Percentiles rank a stretch among this genome's conserved stretches.
These are phyloP conservation scores for Embidobia sp. DNA, from an alignment of 2,888 invertebrate genomes.

Conservation along the genomic window DNA sequence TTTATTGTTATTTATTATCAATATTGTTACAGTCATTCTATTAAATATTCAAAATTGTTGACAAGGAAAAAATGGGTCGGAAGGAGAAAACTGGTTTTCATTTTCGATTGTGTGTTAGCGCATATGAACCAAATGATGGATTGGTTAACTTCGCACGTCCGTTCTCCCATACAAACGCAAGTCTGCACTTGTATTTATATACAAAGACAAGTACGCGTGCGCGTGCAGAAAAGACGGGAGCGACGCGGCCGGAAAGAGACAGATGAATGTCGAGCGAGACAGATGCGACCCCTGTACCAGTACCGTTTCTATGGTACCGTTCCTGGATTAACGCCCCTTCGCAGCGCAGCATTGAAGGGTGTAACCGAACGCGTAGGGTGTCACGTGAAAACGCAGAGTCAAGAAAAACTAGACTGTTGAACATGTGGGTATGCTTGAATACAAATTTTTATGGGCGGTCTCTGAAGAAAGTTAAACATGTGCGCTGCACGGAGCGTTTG, in stretches of 20 bases:
- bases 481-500: too few relatives aligned
- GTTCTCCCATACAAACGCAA: slow-evolving; percentile 36
- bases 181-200: slow-evolving; percentile 49
- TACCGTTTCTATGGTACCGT: slow-evolving; percentile 81
- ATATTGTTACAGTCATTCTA: too few relatives aligned
- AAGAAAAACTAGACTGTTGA: slow-evolving; percentile 58
- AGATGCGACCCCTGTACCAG: slow-evolving; percentile 72
- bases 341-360: slow-evolving; percentile 70
- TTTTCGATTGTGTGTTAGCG: too few relatives aligned
- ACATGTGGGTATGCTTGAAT: slow-evolving; percentile 42
- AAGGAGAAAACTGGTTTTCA: too few relatives aligned
- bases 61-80: too few relatives aligned
- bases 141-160: slow-evolving; percentile 27
- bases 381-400: slow-evolving; percentile 60
- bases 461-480: slow-evolving; percentile 30
- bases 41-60: too few relatives aligned
- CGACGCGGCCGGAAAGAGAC: slow-evolving; percentile 49
- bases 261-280: slow-evolving; percentile 48
- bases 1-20: too few relatives aligned
- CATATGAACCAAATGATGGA: slow-evolving; percentile 13
- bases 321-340: slow-evolving; percentile 77
- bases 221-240: slow-evolving; percentile 36
- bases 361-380: slow-evolving; percentile 66
- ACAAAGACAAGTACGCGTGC: slow-evolving; percentile 42
- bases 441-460: slow-evolving; percentile 27